Evolutionary conservation across 2,113 vertebrate genomes (phyloP).

Genomic region (Arvicanthis niloticus): DNA sequence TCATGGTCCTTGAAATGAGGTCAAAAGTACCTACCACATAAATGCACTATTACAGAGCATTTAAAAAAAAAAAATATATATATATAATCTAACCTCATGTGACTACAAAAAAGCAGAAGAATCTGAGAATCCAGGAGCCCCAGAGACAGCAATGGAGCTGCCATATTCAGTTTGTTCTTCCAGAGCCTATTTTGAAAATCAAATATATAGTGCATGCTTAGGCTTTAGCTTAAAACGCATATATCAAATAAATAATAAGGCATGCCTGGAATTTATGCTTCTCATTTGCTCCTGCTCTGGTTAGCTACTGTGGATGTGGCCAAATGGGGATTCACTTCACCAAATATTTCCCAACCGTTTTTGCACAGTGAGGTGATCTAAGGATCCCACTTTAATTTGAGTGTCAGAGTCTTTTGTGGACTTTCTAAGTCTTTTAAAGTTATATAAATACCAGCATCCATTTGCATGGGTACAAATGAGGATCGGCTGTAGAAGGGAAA

Average conservation of each 20-base stretch:
- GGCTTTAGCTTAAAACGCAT: background rate
- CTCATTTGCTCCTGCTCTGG: constrained; percentile 41
- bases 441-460: constrained; percentile 66
- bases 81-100: background rate
- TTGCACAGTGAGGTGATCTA: constrained; percentile 61
- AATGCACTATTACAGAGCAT: background rate
- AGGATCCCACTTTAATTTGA: constrained; percentile 75
- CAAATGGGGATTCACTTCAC: constrained; percentile 62
- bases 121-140: background rate
- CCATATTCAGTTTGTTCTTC: background rate
- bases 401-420: constrained; percentile 55
- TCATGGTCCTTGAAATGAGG: background rate
- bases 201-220: constrained; percentile 37
- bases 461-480: constrained; percentile 63
- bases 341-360: constrained; percentile 60
- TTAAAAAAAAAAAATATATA: constrained; percentile 58
- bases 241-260: constrained; percentile 65
- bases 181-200: constrained; percentile 59
- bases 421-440: constrained; percentile 68
- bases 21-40: background rate
- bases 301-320: constrained; percentile 10
- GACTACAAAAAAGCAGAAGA: background rate
- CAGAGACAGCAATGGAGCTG: background rate
- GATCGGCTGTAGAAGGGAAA: constrained; percentile 49
- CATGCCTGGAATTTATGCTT: constrained; percentile 61